Conservation (phyloP, 2,888 invertebrate genomes). For the Norana najaformis region DNA sequence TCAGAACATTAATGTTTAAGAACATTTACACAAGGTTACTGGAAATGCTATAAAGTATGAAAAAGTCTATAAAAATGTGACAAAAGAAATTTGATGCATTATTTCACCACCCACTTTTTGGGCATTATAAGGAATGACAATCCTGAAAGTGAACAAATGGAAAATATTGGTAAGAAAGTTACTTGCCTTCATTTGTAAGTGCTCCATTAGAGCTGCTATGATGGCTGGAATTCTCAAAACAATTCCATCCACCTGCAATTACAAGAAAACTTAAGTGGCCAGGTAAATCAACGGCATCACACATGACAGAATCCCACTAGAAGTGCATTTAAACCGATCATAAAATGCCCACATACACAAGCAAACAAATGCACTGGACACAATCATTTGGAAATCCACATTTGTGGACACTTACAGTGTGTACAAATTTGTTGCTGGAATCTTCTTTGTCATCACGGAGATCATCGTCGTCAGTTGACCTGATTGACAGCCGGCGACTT, state of each 20-base stretch:
- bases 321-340: too few species aligned
- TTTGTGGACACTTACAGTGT: not conserved
- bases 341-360: not conserved
- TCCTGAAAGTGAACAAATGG: not conserved
- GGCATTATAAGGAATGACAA: not conserved
- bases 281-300: not conserved
- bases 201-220: conserved; percentile 30
- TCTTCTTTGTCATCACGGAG: not conserved
- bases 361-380: not conserved
- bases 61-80: not conserved
- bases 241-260: conserved; percentile 20
- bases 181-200: conserved; percentile 4
- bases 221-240: conserved; percentile 28
- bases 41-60: not conserved
- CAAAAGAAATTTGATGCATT: not conserved
- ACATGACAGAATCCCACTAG: too few species aligned
- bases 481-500: conserved; percentile 17
- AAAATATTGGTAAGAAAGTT: conserved; percentile 6
- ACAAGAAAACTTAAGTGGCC: not conserved
- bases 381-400: not conserved
- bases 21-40: not conserved
- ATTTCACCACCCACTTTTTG: not conserved
- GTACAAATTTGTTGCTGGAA: conserved; percentile 6
- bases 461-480: not conserved
- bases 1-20: not conserved